Evolutionary conservation across 2,113 vertebrate species (phyloP).

Genomic region (Dicrurus megarhynchus): DNA sequence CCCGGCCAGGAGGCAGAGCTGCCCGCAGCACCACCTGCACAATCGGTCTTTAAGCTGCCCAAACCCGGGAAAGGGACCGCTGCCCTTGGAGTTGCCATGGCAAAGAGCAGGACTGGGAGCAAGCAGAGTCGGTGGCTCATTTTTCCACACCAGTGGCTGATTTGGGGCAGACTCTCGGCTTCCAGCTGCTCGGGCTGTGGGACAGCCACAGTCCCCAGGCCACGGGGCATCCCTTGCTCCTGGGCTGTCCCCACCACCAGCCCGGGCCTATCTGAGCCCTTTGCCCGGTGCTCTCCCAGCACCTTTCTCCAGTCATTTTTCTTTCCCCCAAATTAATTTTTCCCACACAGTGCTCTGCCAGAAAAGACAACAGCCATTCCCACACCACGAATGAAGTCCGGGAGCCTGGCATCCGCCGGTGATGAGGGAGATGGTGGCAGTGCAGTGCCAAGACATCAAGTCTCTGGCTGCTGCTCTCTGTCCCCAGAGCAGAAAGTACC

Average conservation of each 20-base stretch:
- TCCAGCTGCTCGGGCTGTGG: rapidly evolving
- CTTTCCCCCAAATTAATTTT: background rate
- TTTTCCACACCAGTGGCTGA: rapidly evolving
- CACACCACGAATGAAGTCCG: rapidly evolving
- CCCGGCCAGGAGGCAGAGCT: background rate
- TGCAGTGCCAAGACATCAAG: rapidly evolving
- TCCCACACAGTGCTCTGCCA: rapidly evolving
- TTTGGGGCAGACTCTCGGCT: rapidly evolving
- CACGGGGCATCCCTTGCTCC: background rate
- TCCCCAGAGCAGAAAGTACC: background rate
- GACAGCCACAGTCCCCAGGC: rapidly evolving
- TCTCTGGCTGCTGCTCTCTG: background rate
- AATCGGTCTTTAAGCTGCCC: rapidly evolving
- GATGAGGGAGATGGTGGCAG: background rate
- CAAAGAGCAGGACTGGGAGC: background rate
- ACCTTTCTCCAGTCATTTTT: background rate
- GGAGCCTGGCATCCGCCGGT: background rate
- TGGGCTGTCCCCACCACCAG: background rate
- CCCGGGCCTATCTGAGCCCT: background rate
- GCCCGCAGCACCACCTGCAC: background rate
- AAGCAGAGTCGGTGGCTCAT: rapidly evolving
- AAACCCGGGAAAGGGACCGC: rapidly evolving
- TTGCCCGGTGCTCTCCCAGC: rapidly evolving
- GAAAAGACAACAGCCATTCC: background rate
- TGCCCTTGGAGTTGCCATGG: background rate